phyloP scores from a whole-genome alignment of 2,797 vertebrate species.

The Miichthys miiuy region DNA sequence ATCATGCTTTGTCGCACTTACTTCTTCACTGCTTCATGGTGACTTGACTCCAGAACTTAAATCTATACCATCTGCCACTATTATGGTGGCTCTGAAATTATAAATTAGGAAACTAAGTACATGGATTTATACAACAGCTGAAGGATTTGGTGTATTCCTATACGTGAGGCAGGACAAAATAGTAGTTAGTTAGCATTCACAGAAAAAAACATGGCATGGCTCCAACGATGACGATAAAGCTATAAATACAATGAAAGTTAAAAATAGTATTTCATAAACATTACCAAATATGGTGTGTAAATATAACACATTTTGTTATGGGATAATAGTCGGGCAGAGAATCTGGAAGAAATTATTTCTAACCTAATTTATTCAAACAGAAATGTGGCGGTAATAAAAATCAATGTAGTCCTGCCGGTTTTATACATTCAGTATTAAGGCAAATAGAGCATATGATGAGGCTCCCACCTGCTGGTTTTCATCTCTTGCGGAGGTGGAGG shows the following conservation, averaged over 20 bases:
- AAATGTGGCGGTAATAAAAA: slow-evolving; percentile 36
- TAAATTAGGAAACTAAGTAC: slow-evolving; percentile 33
- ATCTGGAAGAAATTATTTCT: slow-evolving; percentile 17
- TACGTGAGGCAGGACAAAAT: slow-evolving; percentile 5
- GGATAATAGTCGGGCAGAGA: neutral
- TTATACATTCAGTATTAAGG: slow-evolving; percentile 16
- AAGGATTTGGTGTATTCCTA: slow-evolving; percentile 41
- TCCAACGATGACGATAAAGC: neutral
- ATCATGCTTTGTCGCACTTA: slow-evolving; percentile 12
- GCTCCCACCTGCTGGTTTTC: slow-evolving; percentile 52
- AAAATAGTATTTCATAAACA: slow-evolving; percentile 13
- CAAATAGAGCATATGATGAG: slow-evolving; percentile 49
- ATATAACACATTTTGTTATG: neutral
- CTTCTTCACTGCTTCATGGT: neutral
- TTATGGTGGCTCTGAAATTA: slow-evolving; percentile 22
- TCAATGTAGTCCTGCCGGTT: slow-evolving; percentile 15
- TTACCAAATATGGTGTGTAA: slow-evolving; percentile 18
- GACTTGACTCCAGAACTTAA: slow-evolving; percentile 1
- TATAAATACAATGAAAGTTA: slow-evolving; percentile 13
- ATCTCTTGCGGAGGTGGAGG: slow-evolving; percentile 48
- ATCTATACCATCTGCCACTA: slow-evolving; percentile 55
- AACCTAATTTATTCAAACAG: slow-evolving; percentile 22
- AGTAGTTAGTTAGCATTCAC: slow-evolving; percentile 18
- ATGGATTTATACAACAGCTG: slow-evolving; percentile 55
- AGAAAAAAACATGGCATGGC: neutral